Evolutionary conservation across 2,888 invertebrate genomes (phyloP), one percentile per base, ranked within the genome.

Genomic region (Heliconius charithonia): DNA sequence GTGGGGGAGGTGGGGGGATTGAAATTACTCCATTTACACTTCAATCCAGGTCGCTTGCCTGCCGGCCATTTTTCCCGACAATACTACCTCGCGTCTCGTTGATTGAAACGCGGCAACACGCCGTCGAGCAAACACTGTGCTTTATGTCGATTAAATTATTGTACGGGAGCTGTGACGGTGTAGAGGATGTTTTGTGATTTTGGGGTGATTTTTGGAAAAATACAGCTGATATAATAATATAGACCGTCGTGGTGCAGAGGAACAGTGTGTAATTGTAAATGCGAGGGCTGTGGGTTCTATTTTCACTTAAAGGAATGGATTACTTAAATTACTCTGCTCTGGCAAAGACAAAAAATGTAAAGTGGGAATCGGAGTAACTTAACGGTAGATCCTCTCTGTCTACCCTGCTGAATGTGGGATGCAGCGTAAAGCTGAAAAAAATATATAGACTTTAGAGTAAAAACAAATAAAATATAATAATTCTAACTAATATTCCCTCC

Each of bases 11-110:
- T 80, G 10, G 59, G 59, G 56, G 59, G n/a, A 72, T 80, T 79
- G 86, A 89, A 92, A 93, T 93, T 90, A 93, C 91, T 93, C 93
- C 92, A 94, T 94, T 94, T 94, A 91, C 94, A 94, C 94, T 94
- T 93, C 90, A 94, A 93, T 91, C 92, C 93, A 93, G 93, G 93
- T 93, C 91, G 89, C 87, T 88, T 89, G 91, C 89, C 93, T 90
- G 90, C 90, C 92, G 93, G 93, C 92, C 92, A 91, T 93, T 93
- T 93, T 92, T 93, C 89, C 90, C 87, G 74, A 85, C 86, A 86
- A 86, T 85, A 83, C 84, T 83, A 81, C 83, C 83, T 9, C 59
- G 59, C 59, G 70, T 79, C 76, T 78, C 78, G 83, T 84, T 85
- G 86, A 86, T 86, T 84, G 84, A 80, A 84, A 82, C 82, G 63